A percentile compares a stretch with the other conserved stretches of the same genome.
These are phyloP conservation scores for Heterodera carotae DNA, from an alignment of 1,140 invertebrate species.

Conservation along the genomic window DNA sequence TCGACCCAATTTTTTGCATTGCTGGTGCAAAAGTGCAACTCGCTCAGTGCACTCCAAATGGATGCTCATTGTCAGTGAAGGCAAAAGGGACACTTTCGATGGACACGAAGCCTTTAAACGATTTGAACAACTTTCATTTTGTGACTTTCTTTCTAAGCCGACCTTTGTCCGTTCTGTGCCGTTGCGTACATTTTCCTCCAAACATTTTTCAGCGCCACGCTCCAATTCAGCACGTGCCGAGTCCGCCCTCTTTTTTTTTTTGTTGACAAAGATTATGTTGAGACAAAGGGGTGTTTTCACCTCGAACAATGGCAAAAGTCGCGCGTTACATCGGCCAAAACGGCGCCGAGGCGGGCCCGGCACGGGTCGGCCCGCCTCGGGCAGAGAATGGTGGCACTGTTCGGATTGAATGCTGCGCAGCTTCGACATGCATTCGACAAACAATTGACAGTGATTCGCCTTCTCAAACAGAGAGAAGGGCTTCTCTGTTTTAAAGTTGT, in stretches of 20 bases:
- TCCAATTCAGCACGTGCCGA: conserved; percentile 24
- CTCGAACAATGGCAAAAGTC: conserved; percentile 20
- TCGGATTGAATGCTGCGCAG: conserved; percentile 1
- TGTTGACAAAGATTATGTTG: background rate
- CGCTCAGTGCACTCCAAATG: conserved; percentile 23
- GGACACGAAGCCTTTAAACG: conserved; percentile 7
- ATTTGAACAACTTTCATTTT: too few species aligned
- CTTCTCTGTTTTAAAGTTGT: too few species aligned
- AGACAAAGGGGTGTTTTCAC: background rate
- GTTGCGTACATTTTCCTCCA: conserved; percentile 16
- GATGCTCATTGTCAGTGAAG: background rate
- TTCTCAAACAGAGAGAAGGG: too few species aligned
- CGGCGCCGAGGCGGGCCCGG: background rate
- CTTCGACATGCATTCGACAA: background rate
- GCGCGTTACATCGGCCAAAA: conserved; percentile 10
- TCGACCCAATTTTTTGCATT: conserved; percentile 32
- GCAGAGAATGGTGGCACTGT: background rate
- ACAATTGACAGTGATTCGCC: conserved; percentile 13
- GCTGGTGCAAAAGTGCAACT: conserved; percentile 9
- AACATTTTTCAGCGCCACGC: conserved; percentile 23
- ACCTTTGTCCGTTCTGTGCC: background rate
- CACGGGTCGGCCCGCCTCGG: conserved; percentile 1
- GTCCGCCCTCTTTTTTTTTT: conserved; percentile 9
- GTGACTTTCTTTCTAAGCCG: background rate
- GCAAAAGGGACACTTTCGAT: conserved; percentile 22